Evolutionary conservation across 2,113 vertebrate species (phyloP).

Genomic region (Osmerus eperlanus): DNA sequence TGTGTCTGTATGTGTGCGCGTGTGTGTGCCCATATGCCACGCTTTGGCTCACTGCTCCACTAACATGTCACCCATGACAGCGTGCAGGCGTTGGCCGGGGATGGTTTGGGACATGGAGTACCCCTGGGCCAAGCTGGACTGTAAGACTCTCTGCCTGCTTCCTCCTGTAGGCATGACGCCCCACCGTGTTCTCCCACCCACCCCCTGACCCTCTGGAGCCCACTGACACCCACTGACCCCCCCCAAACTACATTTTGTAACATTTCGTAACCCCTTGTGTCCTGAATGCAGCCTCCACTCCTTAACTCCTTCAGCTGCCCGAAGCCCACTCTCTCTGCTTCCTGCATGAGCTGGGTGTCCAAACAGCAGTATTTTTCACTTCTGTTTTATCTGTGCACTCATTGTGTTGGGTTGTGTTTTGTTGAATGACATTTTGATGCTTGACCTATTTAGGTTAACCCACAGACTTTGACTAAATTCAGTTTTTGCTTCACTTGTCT

Average conservation of each 20-base stretch:
- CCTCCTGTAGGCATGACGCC: slow-evolving; percentile 54
- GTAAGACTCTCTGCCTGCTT: slow-evolving; percentile 61
- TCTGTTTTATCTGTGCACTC: not conserved
- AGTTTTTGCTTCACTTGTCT: no score
- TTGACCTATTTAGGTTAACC: no score
- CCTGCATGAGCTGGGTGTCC: slow-evolving; percentile 28
- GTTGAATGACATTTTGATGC: no score
- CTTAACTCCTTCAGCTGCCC: slow-evolving; percentile 2
- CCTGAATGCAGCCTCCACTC: not conserved
- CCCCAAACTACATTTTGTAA: slow-evolving; percentile 17
- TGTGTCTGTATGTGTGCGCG: slow-evolving; percentile 1
- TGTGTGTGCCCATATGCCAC: slow-evolving; percentile 19
- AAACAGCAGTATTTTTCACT: not conserved
- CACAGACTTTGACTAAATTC: no score
- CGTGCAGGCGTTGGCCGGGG: slow-evolving; percentile 68
- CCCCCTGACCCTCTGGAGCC: slow-evolving; percentile 4
- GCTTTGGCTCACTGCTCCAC: slow-evolving; percentile 62
- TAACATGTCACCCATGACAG: slow-evolving; percentile 75
- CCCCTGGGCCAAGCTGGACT: slow-evolving; percentile 67
- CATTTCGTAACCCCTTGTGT: slow-evolving; percentile 1
- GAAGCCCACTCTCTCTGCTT: slow-evolving; percentile 18
- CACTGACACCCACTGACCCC: slow-evolving; percentile 31
- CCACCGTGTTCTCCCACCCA: not conserved
- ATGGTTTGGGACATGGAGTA: slow-evolving; percentile 67
- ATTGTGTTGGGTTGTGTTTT: not conserved